These are phyloP conservation scores for Petrophora chlorosata DNA, from an alignment of 2,888 invertebrate genomes.

Conservation along the genomic window DNA sequence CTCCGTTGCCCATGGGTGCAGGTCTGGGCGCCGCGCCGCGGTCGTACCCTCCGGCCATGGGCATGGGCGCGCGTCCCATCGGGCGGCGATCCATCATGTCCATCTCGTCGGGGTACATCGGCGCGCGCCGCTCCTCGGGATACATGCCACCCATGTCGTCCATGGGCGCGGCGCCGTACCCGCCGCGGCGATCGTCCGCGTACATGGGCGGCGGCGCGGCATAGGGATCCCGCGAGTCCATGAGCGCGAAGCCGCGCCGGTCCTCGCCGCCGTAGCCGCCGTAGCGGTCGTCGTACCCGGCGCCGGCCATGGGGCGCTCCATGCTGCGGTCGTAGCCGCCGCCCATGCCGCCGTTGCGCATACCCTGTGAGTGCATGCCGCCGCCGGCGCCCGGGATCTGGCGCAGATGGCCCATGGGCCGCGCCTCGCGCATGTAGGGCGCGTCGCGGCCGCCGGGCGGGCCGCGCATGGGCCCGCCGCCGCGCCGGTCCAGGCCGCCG, in stretches of 20 bases:
- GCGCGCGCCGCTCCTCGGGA: conserved; percentile 59
- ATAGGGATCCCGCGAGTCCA: conserved; percentile 70
- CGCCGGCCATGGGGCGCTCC: conserved; percentile 47
- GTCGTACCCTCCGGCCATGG: conserved; percentile 60
- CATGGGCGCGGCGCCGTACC: conserved; percentile 26
- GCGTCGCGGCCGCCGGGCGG: conserved; percentile 60
- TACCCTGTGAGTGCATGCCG: conserved; percentile 52
- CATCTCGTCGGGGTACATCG: conserved; percentile 67
- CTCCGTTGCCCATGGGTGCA: conserved; percentile 68
- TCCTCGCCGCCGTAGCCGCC: conserved; percentile 74
- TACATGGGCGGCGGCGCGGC: conserved; percentile 60
- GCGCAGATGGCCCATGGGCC: conserved; percentile 61
- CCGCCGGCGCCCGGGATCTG: conserved; percentile 58
- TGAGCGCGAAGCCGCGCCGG: conserved; percentile 71
- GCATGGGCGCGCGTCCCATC: conserved; percentile 52
- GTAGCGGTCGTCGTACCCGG: conserved; percentile 70
- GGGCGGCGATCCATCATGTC: conserved; percentile 68
- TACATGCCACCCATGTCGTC: conserved; percentile 45
- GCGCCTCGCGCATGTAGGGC: conserved; percentile 62
- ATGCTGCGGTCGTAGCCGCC: conserved; percentile 63
- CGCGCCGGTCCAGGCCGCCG: conserved; percentile 64
- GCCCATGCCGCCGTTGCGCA: conserved; percentile 53
- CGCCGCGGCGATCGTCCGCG: conserved; percentile 31
- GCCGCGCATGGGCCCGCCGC: conserved; percentile 56
- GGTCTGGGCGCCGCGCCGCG: conserved; percentile 60